Evolutionary conservation across 2,888 invertebrate species (phyloP).

Genomic region (Myopa tessellatipennis): DNA sequence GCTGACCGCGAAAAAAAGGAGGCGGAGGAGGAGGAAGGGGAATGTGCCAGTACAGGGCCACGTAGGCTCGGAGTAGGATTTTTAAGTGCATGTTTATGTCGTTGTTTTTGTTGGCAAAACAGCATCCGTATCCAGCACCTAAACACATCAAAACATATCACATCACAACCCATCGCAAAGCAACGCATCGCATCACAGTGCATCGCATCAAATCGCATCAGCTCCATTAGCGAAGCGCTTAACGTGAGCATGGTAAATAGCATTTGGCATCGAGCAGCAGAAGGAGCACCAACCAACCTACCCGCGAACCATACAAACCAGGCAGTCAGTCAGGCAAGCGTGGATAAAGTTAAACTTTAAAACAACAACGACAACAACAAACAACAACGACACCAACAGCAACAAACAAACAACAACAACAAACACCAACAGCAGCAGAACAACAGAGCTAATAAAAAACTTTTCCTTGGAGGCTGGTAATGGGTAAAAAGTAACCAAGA

Average conservation of each 20-base stretch:
- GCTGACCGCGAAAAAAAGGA: not conserved
- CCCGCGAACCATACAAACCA: not conserved
- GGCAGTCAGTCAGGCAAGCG: not conserved
- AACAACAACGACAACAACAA: not conserved
- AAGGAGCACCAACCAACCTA: constrained; percentile 28
- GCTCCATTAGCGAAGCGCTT: constrained; percentile 48
- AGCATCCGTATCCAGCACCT: constrained; percentile 38
- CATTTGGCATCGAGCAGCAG: constrained; percentile 14
- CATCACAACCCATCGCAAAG: constrained; percentile 47
- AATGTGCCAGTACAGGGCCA: not conserved
- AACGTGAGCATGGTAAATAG: constrained; percentile 42
- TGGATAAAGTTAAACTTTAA: constrained; percentile 19
- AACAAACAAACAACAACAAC: constrained; percentile 35
- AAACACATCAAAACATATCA: constrained; percentile 56
- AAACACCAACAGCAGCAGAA: constrained; percentile 19
- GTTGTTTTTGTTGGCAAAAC: constrained; percentile 40
- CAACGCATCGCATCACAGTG: constrained; percentile 7
- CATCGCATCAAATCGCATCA: constrained; percentile 36
- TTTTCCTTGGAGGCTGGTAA: constrained; percentile 2
- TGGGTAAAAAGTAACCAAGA: constrained; percentile 38
- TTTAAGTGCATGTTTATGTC: constrained; percentile 7
- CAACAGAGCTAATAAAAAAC: constrained; percentile 36
- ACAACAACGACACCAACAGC: constrained; percentile 28
- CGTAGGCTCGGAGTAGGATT: constrained; percentile 43
- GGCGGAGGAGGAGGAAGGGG: not conserved